Evolutionary conservation across 2,113 vertebrate genomes (phyloP), one percentile per base, ranked within the genome.

Genomic region (Micromys minutus): DNA sequence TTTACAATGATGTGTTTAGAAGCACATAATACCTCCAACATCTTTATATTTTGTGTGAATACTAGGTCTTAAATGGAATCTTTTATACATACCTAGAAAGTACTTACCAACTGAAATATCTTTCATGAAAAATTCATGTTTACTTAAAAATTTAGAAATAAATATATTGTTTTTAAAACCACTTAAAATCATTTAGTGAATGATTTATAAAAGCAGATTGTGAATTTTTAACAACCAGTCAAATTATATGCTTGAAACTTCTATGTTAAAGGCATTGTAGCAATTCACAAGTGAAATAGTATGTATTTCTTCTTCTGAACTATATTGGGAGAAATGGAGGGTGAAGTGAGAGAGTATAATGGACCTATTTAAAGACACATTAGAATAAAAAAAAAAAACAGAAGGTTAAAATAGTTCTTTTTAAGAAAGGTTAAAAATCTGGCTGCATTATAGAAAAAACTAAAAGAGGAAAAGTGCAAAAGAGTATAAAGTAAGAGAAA

Each of bases 181-280:
- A 61, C 17, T 39, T 81, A 6, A 42, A 75, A 72, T 11, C 10
- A 74, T 42, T 74, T n/a, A 4, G 3, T 65, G 61, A 85, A 39
- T 4, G 87, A 36, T 75, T 26, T 50, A 65, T 47, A 21, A 63
- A 79, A 15, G 69, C 31, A 13, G 36, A 50, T 95, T n/a, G 91
- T 12, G 65, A 80, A 22, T 89, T n/a, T 24, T 59, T 75, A 67
- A 75, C 79, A 91, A 74, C 24, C 45, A 31, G 74, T 29, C 47
- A 91, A 89, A n/a, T 95, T 93, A 86, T 31, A 52, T 61, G 22
- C 4, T 57, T 50, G 34, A 39, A 55, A 22, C 26, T 57, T 71
- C 15, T 22, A 75, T 36, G n/a, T 71, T 52, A 91, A 79, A 69
- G 55, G 15, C 42, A 95, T 76, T 91, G 91, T 71, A 91, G 79